Evolutionary conservation across 2,888 invertebrate genomes (phyloP), one percentile per base, ranked within the genome.

Genomic region (Lordiphosa andalusiaca): DNA sequence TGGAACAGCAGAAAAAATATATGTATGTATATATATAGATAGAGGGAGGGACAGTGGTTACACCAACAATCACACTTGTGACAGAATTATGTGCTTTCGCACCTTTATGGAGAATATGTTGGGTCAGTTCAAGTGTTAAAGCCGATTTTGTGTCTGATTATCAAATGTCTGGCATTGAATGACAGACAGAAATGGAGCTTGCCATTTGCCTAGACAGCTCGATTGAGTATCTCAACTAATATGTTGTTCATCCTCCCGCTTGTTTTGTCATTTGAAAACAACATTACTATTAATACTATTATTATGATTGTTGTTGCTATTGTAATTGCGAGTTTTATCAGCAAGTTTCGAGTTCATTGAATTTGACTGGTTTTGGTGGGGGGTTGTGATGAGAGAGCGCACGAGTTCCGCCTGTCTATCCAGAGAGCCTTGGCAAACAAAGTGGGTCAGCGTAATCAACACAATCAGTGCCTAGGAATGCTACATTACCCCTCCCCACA

Each of bases 341-440:
- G 80, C 71, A 69, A 71, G 83, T 80, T 80, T 82, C 80, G 83
- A 80, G 80, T 80, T 80, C 80, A 80, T 80, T 80, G 80, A 82
- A 80, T 80, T 82, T 75, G 58, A 71, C 71, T 66, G 6, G 36
- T 16, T 10, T 35, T n/a, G n/a, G n/a, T n/a, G n/a, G 48, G n/a
- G 1, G 19, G 42, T 10, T 12, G n/a, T 33, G 37, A 4, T 50
- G 40, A 35, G 16, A 36, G 47, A 49, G 50, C 39, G 56, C 63
- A 64, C 56, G 57, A 64, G 65, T 49, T 53, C 47, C 51, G 50
- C 21, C 25, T 9, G 13, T 10, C 10, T 12, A 19, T 1, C 39
- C 57, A 39, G 65, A 39, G 65, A 67, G 68, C 70, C 77, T 72
- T 81, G 77, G 57, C 74, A 63, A 60, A 55, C 73, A 76, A 80